Conservation (phyloP, 2,888 invertebrate genomes). For the Xanthorhoe spadicearia region DNA sequence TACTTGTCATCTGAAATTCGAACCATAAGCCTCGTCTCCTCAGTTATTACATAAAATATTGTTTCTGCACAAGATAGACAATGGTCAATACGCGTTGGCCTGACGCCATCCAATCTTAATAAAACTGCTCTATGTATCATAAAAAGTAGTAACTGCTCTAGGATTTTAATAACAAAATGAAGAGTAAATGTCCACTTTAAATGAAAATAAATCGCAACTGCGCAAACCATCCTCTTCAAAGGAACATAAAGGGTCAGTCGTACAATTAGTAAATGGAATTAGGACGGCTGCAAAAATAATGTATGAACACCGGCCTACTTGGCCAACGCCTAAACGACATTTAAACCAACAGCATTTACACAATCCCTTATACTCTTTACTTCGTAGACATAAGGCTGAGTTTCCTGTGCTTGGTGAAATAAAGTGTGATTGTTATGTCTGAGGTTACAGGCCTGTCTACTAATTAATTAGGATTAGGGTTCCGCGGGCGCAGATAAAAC, state of each 20-base stretch:
- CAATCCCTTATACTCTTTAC: slow-evolving; percentile 27
- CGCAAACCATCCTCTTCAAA: slow-evolving; percentile 27
- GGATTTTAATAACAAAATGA: background rate
- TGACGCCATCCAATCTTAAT: too few relatives aligned
- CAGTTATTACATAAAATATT: background rate
- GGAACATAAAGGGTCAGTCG: slow-evolving; percentile 25
- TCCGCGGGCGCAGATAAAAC: slow-evolving; percentile 72
- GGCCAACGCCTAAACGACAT: slow-evolving; percentile 46
- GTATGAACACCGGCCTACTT: slow-evolving; percentile 42
- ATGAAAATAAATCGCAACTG: slow-evolving; percentile 27
- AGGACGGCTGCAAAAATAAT: slow-evolving; percentile 43
- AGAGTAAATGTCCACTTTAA: slow-evolving; percentile 3
- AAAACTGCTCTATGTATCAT: too few relatives aligned
- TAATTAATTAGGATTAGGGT: slow-evolving; percentile 80
- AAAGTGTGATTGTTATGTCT: slow-evolving; percentile 61
- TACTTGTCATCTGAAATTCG: too few relatives aligned
- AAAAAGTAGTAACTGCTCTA: background rate
- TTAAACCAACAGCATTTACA: slow-evolving; percentile 43
- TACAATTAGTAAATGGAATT: slow-evolving; percentile 38
- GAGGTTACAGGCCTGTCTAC: slow-evolving; percentile 65
- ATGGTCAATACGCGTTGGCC: too few relatives aligned
- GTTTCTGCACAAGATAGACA: too few relatives aligned
- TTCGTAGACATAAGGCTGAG: slow-evolving; percentile 28
- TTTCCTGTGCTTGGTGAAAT: slow-evolving; percentile 43
- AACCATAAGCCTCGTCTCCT: too few relatives aligned